Conservation (phyloP, 2,113 vertebrate species). For the Sebastes schlegelii region DNA sequence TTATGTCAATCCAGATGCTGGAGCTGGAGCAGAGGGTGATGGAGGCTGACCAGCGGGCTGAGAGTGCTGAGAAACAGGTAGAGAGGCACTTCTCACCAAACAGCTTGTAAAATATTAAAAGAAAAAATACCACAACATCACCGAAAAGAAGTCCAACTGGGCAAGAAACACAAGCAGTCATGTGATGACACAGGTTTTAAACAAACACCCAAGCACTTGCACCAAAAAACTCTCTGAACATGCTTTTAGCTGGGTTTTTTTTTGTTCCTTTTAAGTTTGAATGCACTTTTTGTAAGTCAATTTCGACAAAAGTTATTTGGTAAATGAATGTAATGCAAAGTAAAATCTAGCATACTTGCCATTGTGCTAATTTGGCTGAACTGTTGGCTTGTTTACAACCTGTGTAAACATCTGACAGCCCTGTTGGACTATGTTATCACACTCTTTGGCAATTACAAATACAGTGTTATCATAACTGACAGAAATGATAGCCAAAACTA, state of each 20-base stretch:
- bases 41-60: constrained; percentile 92
- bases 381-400: neutral
- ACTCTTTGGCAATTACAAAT: too few relatives aligned
- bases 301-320: neutral
- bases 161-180: neutral
- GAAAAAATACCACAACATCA: neutral
- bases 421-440: neutral
- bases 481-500: neutral
- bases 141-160: neutral
- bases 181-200: neutral
- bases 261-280: neutral
- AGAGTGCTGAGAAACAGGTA: constrained; percentile 95
- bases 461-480: neutral
- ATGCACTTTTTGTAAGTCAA: too few relatives aligned
- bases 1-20: constrained; percentile 88
- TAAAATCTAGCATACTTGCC: neutral
- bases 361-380: neutral
- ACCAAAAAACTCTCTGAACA: neutral
- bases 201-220: neutral
- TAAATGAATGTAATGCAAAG: neutral
- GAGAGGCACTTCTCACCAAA: neutral
- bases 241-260: neutral
- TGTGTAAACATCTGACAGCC: neutral
- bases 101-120: constrained; percentile 1
- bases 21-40: constrained; percentile 93